phyloP scores from a whole-genome alignment of 2,797 vertebrate genomes.

The Hylomyscus alleni region DNA sequence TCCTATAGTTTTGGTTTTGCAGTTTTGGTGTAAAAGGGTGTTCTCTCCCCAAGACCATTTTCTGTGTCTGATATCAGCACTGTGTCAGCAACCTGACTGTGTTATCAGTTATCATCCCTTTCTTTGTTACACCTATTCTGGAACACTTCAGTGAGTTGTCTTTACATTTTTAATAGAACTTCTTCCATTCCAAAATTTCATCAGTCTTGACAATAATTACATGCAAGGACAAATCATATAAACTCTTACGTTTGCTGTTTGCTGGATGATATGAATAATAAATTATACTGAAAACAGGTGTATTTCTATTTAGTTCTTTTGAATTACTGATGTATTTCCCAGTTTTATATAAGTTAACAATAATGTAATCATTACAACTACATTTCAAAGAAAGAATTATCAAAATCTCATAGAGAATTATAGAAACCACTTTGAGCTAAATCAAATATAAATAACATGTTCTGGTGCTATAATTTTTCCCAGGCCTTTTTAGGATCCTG shows the following conservation, averaged over 20 bases:
- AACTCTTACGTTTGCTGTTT: neutral
- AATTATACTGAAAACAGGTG: neutral
- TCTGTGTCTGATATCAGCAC: neutral
- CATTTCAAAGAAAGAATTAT: neutral
- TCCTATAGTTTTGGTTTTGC: neutral
- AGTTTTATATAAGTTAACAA: neutral
- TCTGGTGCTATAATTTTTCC: neutral
- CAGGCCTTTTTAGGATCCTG: neutral
- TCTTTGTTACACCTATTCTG: neutral
- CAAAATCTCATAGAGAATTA: neutral
- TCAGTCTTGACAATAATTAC: neutral
- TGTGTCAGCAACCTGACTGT: neutral
- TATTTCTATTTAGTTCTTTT: neutral
- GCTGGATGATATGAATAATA: neutral
- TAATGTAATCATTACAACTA: neutral
- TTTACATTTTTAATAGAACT: slow-evolving; percentile 40
- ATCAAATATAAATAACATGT: neutral
- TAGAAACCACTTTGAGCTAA: neutral
- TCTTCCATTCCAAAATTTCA: neutral
- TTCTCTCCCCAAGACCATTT: neutral
- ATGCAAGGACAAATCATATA: neutral
- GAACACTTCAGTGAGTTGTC: neutral
- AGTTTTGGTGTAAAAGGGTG: neutral
- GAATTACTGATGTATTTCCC: neutral
- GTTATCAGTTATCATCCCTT: neutral